Conservation (phyloP, 2,888 invertebrate genomes). For the Tetramorium bicarinatum region DNA sequence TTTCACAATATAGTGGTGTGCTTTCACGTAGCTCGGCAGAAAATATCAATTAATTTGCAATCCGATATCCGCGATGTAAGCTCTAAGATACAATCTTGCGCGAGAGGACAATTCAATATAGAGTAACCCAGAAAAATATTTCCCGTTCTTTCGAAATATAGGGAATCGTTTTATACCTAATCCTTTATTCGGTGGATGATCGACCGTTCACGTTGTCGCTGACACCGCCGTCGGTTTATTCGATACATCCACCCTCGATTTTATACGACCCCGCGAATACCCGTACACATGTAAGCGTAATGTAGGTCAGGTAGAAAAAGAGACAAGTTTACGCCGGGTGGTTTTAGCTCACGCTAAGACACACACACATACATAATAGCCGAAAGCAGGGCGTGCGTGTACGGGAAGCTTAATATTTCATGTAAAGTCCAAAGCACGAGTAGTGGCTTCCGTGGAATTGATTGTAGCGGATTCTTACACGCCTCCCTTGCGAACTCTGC, state of each 20-base stretch:
- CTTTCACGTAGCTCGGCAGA: background rate
- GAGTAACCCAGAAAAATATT: constrained; percentile 28
- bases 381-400: constrained; percentile 54
- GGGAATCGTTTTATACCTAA: constrained; percentile 29
- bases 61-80: constrained; percentile 3
- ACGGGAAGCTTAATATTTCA: constrained; percentile 71
- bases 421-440: constrained; percentile 67
- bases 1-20: background rate
- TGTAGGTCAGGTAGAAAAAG: constrained; percentile 67
- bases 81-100: constrained; percentile 9
- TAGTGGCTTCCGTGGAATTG: constrained; percentile 73
- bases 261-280: constrained; percentile 52
- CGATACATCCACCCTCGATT: constrained; percentile 58
- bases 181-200: constrained; percentile 38
- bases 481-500: constrained; percentile 55
- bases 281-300: constrained; percentile 47
- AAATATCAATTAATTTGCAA: constrained; percentile 43
- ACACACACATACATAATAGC: constrained; percentile 46
- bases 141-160: constrained; percentile 10
- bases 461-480: constrained; percentile 77
- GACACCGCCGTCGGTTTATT: constrained; percentile 27
- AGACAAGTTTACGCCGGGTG: constrained; percentile 33
- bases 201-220: constrained; percentile 40
- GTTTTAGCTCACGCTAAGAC: constrained; percentile 28
- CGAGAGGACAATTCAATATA: constrained; percentile 16